phyloP scores from a whole-genome alignment of 2,888 invertebrate species.

The Bhutanitis thaidina region DNA sequence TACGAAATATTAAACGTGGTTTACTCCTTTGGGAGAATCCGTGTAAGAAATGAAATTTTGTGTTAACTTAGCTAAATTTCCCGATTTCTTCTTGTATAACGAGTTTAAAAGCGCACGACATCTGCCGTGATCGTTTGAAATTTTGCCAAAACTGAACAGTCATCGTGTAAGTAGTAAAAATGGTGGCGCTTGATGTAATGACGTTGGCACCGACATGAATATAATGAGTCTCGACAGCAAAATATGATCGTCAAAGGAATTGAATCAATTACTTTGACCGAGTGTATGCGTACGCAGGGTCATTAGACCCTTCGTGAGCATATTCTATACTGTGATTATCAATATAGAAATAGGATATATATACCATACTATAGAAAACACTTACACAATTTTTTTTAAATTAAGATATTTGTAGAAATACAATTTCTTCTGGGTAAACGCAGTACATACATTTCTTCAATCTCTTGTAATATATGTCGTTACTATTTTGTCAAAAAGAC shows the following conservation, averaged over 20 bases:
- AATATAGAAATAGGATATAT: too few species aligned
- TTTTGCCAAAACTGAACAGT: constrained; percentile 39
- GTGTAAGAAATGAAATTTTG: not conserved
- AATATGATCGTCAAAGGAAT: too few species aligned
- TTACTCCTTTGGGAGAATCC: not conserved
- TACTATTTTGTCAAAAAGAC: too few species aligned
- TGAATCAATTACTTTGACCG: too few species aligned
- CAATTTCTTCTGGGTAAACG: too few species aligned
- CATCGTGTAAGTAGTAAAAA: constrained; percentile 16
- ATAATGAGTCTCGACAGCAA: not conserved
- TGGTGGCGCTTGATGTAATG: constrained; percentile 10
- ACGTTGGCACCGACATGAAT: constrained; percentile 2
- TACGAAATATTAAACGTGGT: not conserved
- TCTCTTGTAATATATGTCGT: too few species aligned
- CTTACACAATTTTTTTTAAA: too few species aligned
- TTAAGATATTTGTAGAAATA: too few species aligned
- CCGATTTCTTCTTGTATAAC: constrained; percentile 26
- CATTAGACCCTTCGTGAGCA: not conserved
- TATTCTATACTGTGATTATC: too few species aligned
- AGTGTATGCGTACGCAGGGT: too few species aligned
- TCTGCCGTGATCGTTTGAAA: constrained; percentile 45
- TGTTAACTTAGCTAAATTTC: not conserved
- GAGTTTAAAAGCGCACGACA: constrained; percentile 34
- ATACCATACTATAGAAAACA: too few species aligned
- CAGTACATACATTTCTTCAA: too few species aligned